Conservation (phyloP, 2,888 invertebrate genomes). For the Drosophila maculinotata region DNA sequence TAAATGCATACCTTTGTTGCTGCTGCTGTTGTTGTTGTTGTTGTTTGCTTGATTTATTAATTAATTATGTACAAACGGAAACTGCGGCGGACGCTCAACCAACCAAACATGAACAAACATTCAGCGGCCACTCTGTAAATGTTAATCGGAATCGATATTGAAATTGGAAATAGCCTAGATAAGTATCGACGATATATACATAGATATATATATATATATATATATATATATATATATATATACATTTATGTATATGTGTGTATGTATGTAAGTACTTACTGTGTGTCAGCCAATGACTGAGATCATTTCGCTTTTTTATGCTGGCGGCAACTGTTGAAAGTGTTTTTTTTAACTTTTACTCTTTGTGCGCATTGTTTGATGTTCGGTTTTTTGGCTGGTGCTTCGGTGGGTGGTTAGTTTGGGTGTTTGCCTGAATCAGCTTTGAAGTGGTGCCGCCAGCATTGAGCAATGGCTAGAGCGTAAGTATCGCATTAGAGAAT, state of each 20-base stretch:
- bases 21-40: slow-evolving; percentile 32
- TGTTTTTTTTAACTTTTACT: slow-evolving; percentile 36
- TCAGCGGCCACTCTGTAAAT: slow-evolving; percentile 20
- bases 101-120: slow-evolving; percentile 46
- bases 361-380: slow-evolving; percentile 56
- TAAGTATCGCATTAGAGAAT: slow-evolving; percentile 1
- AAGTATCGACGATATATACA: slow-evolving; percentile 36
- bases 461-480: slow-evolving; percentile 34
- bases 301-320: slow-evolving; percentile 57
- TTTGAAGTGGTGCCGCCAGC: slow-evolving; percentile 67
- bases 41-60: slow-evolving; percentile 77
- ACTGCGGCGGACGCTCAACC: slow-evolving; percentile 54
- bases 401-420: slow-evolving; percentile 9
- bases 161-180: slow-evolving; percentile 50
- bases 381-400: slow-evolving; percentile 43
- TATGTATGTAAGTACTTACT: slow-evolving; percentile 13
- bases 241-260: background rate
- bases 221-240: background rate
- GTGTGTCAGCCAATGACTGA: slow-evolving; percentile 50
- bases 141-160: slow-evolving; percentile 51
- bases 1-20: slow-evolving; percentile 26
- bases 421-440: slow-evolving; percentile 24
- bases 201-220: background rate
- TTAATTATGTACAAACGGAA: slow-evolving; percentile 72
- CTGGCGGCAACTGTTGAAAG: slow-evolving; percentile 71